A percentile compares a stretch with the other conserved stretches of the same genome.
These are phyloP conservation scores for Akabosia matsudoensis DNA, from an alignment of 1,140 invertebrate species.

Conservation along the genomic window DNA sequence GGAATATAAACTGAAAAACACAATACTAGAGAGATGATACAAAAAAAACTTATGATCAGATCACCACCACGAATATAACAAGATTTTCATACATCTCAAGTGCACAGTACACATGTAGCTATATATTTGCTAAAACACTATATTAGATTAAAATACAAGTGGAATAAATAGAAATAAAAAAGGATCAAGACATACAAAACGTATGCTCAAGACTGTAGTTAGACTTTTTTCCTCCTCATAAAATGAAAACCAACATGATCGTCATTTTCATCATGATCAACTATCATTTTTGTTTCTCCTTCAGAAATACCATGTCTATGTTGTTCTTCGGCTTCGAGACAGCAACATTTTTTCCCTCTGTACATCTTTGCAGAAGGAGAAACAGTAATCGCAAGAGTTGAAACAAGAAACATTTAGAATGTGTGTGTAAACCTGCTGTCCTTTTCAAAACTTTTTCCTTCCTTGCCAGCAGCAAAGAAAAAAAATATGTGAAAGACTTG, in stretches of 20 bases:
- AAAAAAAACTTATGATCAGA: background rate
- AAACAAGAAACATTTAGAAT: background rate
- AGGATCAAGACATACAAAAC: background rate
- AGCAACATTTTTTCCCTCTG: background rate
- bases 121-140: no score
- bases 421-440: background rate
- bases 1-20: background rate
- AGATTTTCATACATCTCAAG: no score
- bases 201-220: background rate
- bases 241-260: background rate
- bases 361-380: background rate
- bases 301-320: background rate
- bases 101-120: no score
- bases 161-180: background rate
- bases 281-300: background rate
- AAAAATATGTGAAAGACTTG: background rate
- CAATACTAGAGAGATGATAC: background rate
- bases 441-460: background rate
- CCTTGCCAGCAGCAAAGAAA: background rate
- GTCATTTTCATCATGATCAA: no score
- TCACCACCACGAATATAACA: background rate
- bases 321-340: background rate
- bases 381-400: background rate
- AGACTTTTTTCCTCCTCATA: no score
- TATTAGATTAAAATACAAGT: background rate